Evolutionary conservation across 2,113 vertebrate genomes (phyloP).

Genomic region (Chamaetylas fuelleborni): DNA sequence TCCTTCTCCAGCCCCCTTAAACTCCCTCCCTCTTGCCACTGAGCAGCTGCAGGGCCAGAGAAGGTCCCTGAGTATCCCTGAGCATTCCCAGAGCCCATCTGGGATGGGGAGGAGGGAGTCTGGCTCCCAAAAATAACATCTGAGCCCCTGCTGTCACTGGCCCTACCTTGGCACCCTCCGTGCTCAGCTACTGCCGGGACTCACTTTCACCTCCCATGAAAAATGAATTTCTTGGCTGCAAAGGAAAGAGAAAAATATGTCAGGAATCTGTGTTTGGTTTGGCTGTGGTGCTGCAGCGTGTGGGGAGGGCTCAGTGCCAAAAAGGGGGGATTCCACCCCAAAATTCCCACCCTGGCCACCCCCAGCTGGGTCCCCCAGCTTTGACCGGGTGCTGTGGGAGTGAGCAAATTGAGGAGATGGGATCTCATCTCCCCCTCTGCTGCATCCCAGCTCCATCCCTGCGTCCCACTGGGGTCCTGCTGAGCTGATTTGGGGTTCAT

Average conservation of each 20-base stretch:
- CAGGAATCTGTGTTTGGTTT: neutral
- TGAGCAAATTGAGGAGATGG: neutral
- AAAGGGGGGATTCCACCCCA: neutral
- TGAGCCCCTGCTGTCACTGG: conserved; percentile 66
- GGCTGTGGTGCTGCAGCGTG: neutral
- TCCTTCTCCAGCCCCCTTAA: conserved; percentile 63
- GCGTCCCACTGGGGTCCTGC: neutral
- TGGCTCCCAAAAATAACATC: conserved; percentile 71
- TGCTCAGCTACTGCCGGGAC: conserved; percentile 64
- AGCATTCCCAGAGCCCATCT: neutral
- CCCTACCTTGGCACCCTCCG: conserved; percentile 72
- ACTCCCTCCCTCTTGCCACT: neutral
- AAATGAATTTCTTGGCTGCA: conserved; percentile 66
- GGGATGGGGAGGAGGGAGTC: conserved; percentile 49
- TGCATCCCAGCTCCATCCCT: neutral
- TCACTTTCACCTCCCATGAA: conserved; percentile 73
- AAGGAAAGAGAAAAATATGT: conserved; percentile 53
- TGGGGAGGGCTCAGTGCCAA: rapidly evolving
- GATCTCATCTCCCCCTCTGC: neutral
- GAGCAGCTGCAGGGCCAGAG: neutral
- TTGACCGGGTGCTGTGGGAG: neutral
- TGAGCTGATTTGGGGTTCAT: rapidly evolving
- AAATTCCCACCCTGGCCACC: neutral
- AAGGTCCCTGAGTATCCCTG: neutral
- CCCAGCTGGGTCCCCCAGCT: rapidly evolving